A percentile compares a stretch with the other conserved stretches of the same genome.
Conservation (phyloP, 1,140 invertebrate species). For the Gyrodactylus salaris region DNA sequence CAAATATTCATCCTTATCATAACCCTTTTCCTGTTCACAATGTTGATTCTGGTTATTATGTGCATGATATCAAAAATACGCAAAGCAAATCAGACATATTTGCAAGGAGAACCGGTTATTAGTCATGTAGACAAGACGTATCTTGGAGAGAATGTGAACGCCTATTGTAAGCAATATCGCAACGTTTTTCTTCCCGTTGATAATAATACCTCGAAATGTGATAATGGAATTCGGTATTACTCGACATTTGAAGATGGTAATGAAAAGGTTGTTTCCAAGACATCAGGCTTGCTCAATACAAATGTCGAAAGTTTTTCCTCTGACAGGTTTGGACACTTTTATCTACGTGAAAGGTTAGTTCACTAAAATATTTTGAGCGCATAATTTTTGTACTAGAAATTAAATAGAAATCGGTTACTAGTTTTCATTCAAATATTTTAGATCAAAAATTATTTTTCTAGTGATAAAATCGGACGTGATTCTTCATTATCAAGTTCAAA, state of each 20-base stretch:
- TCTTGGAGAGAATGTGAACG: background rate
- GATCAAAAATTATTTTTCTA: too few relatives aligned
- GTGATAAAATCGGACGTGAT: too few relatives aligned
- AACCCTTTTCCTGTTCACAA: background rate
- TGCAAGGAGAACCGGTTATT: background rate
- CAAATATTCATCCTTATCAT: background rate
- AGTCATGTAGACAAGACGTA: background rate
- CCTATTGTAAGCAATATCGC: background rate
- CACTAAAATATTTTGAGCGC: too few relatives aligned
- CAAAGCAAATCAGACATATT: background rate
- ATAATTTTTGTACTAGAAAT: too few relatives aligned
- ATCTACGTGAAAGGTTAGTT: too few relatives aligned
- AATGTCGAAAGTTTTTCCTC: too few relatives aligned
- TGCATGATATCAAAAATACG: background rate
- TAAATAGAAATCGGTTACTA: too few relatives aligned
- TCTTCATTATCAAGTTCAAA: too few relatives aligned
- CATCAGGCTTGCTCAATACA: too few relatives aligned
- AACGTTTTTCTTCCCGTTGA: background rate
- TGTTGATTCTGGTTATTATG: background rate
- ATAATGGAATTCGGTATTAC: background rate
- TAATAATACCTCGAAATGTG: background rate
- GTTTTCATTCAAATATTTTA: too few relatives aligned
- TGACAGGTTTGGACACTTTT: too few relatives aligned
- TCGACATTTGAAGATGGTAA: background rate
- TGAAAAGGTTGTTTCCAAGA: too few relatives aligned